These are phyloP conservation scores for Numenius arquata DNA, from an alignment of 2,113 vertebrate genomes.

Conservation along the genomic window DNA sequence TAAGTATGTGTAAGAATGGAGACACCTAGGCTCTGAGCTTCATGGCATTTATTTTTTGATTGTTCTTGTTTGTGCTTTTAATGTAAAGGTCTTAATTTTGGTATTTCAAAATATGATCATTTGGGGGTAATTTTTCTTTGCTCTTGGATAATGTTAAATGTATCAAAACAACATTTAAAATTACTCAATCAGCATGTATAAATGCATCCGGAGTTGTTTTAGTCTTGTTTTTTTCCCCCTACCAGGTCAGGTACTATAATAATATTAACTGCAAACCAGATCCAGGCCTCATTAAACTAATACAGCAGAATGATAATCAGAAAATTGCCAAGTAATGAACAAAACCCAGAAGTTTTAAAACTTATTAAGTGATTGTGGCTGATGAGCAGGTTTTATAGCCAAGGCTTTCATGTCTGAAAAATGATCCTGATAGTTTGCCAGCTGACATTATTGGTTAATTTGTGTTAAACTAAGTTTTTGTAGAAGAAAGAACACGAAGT, in stretches of 20 bases:
- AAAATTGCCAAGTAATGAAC: slow-evolving; percentile 31
- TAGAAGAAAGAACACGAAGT: not conserved
- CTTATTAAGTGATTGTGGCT: not conserved
- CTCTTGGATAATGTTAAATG: not conserved
- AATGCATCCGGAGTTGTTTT: not conserved
- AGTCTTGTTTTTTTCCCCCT: not conserved
- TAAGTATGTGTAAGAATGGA: not conserved
- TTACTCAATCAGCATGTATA: not conserved
- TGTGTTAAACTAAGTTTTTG: not conserved
- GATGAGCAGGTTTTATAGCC: not conserved
- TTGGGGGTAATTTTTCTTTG: not conserved
- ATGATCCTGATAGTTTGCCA: not conserved
- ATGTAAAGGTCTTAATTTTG: not conserved
- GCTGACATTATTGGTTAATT: slow-evolving; percentile 1
- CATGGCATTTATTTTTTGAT: not conserved
- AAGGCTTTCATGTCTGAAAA: not conserved
- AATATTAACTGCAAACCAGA: not conserved
- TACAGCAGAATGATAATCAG: slow-evolving; percentile 8
- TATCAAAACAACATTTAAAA: not conserved
- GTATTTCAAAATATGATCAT: not conserved
- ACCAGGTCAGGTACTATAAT: not conserved
- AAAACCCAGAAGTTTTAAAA: slow-evolving; percentile 5
- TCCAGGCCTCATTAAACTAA: slow-evolving; percentile 19
- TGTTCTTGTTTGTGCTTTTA: not conserved
- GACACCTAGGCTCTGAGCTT: not conserved